These are phyloP conservation scores for Erinaceus europaeus DNA, from an alignment of 2,113 vertebrate species.

Conservation along the genomic window DNA sequence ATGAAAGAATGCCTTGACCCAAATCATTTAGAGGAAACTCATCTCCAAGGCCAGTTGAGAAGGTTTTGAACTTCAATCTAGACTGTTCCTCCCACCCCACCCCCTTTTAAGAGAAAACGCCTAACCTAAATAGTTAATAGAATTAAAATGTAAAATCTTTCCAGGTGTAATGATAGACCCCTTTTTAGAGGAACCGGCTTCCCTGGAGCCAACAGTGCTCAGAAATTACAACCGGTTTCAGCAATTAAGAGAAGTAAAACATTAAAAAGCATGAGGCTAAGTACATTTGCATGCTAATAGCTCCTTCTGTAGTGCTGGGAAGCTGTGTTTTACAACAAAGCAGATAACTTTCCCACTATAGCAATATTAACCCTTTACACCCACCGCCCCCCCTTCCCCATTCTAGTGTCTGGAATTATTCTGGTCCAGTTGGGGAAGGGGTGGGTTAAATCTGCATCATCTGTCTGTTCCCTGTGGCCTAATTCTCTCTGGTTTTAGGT, in stretches of 20 bases:
- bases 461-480: slow-evolving; percentile 17
- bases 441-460: slow-evolving; percentile 59
- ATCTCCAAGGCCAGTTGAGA: background rate
- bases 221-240: slow-evolving; percentile 81
- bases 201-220: slow-evolving; percentile 73
- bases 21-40: background rate
- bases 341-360: slow-evolving; percentile 73
- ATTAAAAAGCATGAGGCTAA: slow-evolving; percentile 85
- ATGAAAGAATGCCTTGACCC: background rate
- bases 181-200: slow-evolving; percentile 67
- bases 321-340: slow-evolving; percentile 76
- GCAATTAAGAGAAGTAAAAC: slow-evolving; percentile 86
- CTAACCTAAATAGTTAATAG: slow-evolving; percentile 80
- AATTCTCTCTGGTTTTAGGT: slow-evolving; percentile 29
- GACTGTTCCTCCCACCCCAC: background rate
- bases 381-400: background rate
- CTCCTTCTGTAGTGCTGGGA: slow-evolving; percentile 67
- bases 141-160: slow-evolving; percentile 65
- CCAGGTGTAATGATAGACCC: slow-evolving; percentile 49
- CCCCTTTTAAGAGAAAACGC: slow-evolving; percentile 64
- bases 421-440: background rate
- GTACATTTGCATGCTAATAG: slow-evolving; percentile 84
- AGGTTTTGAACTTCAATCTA: background rate
- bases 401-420: background rate
- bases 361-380: slow-evolving; percentile 65